Base-by-base conservation (phyloP, 2,797 vertebrate species). In the Eurystomus glaucurus region DNA sequence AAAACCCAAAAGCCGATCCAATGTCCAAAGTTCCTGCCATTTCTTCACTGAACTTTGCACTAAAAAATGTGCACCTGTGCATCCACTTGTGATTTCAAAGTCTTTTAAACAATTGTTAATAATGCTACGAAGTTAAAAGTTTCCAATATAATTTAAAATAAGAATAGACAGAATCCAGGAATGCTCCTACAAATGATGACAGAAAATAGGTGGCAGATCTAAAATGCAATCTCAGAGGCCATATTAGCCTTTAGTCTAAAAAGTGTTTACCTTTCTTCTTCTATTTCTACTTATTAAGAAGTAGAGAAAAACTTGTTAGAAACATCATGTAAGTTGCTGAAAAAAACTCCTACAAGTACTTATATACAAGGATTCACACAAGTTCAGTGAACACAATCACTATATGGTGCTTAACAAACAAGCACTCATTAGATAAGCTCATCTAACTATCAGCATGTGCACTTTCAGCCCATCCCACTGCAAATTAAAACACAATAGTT, bases 401-500 rank as follows among this genome's bases (percentile, higher is more conserved):
- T 3, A 85, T 61, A 65, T 1, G 5, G 18, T 48, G n/a, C 46
- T 82, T 82, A 76, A 65, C 28, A 66, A 95, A 78, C 52, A 87
- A 79, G 15, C 10, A 29, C 39, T 60, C 41, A 46, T 86, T 82
- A 92, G 70, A 85, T 26, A 81, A 95, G 16, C 62, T 79, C 2
- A 0, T 45, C 41, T 43, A 90, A 68, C 48, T 60, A 86, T 14
- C 43, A 83, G 52, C 17, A 37, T 8, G 25, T 37, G 37, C 45
- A 71, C 18, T 85, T 81, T 52, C 81, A 70, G 68, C 35, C 43
- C n/a, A 48, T 55, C 80, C 46, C 60, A 70, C 4, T 77, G 68
- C 29, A 88, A 90, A 96, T 74, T 80, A 88, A 90, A 83, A 60
- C n/a, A 93, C 10, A 69, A 35, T 33, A 79, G 11, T 35, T 95